Evolutionary conservation across 2,888 invertebrate genomes (phyloP), one percentile per base, ranked within the genome.

Genomic region (Melinaea marsaeus): DNA sequence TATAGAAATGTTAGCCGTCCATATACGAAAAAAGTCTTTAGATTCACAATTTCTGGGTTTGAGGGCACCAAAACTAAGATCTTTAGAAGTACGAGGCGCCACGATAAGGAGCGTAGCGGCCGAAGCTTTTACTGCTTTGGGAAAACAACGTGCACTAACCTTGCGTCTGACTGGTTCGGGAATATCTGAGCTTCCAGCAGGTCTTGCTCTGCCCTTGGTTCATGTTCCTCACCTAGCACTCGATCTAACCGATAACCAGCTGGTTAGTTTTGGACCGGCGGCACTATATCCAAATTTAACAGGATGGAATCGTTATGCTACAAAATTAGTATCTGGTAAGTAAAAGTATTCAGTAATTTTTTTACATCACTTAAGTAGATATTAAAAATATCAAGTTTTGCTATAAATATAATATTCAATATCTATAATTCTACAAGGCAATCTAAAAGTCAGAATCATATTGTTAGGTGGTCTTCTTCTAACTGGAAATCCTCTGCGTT

Each of bases 301-400:
- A 11, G 93, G 93, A 54, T 96, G 96, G 96, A 95, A 95, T 76
- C 93, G 93, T n/a, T 93, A 94, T 61, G 96, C 95, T 6, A 96
- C 97, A 0, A 94, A 95, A 72, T 92, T 95, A 73, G 93, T 96
- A 9, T 93, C 94, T 75, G 95, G 95, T 95, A 75, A 90, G 86
- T 32, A 51, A 7, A 11, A 4, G 9, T n/a, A 51, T 32, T 32
- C 32, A 32, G 9, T 7, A 32, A 42, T 5, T 42, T 42, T 42
- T 42, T 42, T 9, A 42, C 11, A 42, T 9, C 9, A 42, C 1
- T 42, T 3, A 42, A 42, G 3, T 2, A 11, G 3, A 9, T 9
- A 9, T 9, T 42, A 9, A 42, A 42, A 9, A 42, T 6, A 37
- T 6, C 37, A 2, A 4, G 37, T 37, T 37, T 37, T 22, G 22